A percentile compares a stretch with the other conserved stretches of the same genome.
Conservation (phyloP, 2,888 invertebrate genomes). For the Lepidocyrtoides sp. region DNA sequence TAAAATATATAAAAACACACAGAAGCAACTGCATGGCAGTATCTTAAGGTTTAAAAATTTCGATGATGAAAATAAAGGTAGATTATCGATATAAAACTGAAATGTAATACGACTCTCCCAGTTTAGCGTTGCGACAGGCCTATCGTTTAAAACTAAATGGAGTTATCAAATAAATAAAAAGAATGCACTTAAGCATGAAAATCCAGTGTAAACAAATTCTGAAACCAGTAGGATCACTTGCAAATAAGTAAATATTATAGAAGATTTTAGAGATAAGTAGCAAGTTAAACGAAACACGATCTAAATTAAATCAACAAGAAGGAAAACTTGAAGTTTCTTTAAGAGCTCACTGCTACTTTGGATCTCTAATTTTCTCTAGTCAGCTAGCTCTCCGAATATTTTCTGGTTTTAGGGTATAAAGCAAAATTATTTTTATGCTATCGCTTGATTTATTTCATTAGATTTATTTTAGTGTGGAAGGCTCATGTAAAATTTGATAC, state of each 20-base stretch:
- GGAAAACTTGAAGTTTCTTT: neutral
- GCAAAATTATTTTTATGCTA: slow-evolving; percentile 32
- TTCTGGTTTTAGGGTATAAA: neutral
- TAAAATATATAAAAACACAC: too few species aligned
- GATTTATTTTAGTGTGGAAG: neutral
- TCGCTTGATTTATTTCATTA: slow-evolving; percentile 38
- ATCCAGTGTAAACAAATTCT: slow-evolving; percentile 12
- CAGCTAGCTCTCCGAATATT: neutral
- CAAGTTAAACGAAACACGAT: slow-evolving; percentile 12
- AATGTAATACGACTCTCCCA: neutral
- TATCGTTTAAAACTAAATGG: neutral
- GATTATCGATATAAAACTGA: neutral
- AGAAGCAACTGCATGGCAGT: neutral
- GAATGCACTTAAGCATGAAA: slow-evolving; percentile 3
- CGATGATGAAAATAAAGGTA: too few species aligned
- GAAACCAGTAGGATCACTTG: slow-evolving; percentile 40
- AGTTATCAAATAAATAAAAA: slow-evolving; percentile 27
- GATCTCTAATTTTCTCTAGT: neutral
- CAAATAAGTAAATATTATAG: slow-evolving; percentile 12
- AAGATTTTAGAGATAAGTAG: slow-evolving; percentile 24
- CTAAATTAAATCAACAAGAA: neutral
- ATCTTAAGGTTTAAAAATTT: too few species aligned
- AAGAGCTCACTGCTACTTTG: neutral
- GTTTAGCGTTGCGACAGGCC: neutral
- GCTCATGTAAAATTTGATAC: slow-evolving; percentile 48